Percentiles rank a stretch among this genome's conserved stretches.
Evolutionary conservation across 2,888 invertebrate genomes (phyloP).

Genomic region (Nymphalis urticae): DNA sequence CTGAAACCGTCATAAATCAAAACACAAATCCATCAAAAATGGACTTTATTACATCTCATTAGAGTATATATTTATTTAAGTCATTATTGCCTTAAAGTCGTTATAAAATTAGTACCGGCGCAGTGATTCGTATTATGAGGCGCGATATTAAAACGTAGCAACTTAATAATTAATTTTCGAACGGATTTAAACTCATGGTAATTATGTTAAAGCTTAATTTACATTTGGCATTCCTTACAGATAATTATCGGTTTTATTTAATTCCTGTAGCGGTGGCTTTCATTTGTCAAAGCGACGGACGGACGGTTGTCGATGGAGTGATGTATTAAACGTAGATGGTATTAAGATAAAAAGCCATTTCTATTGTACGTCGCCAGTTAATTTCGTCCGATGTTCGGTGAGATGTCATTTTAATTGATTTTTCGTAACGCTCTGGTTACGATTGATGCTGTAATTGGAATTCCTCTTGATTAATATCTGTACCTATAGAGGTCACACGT

Average conservation of each 20-base stretch:
- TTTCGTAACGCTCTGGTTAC: slow-evolving; percentile 31
- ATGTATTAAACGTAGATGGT: slow-evolving; percentile 61
- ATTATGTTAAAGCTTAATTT: slow-evolving; percentile 31
- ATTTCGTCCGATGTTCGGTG: slow-evolving; percentile 48
- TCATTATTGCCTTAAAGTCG: background rate
- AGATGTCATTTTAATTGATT: slow-evolving; percentile 47
- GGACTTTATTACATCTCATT: slow-evolving; percentile 29
- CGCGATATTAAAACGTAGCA: slow-evolving; percentile 36
- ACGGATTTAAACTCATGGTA: slow-evolving; percentile 36
- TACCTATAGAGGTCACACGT: slow-evolving; percentile 5
- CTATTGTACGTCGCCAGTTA: slow-evolving; percentile 50
- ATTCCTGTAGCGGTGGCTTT: slow-evolving; percentile 54
- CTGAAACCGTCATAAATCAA: slow-evolving; percentile 32
- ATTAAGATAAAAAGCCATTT: slow-evolving; percentile 54
- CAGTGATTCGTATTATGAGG: slow-evolving; percentile 35
- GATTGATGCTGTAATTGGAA: slow-evolving; percentile 36
- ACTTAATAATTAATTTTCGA: slow-evolving; percentile 26
- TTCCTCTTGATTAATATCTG: slow-evolving; percentile 32
- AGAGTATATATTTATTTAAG: slow-evolving; percentile 27
- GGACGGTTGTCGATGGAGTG: slow-evolving; percentile 54
- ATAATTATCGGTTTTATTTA: slow-evolving; percentile 59
- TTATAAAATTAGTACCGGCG: background rate
- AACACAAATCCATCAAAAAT: slow-evolving; percentile 27
- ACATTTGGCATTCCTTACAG: slow-evolving; percentile 34
- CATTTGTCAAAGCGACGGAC: slow-evolving; percentile 55